Evolutionary conservation across 2,113 vertebrate genomes (phyloP).

Genomic region (Osmerus mordax): DNA sequence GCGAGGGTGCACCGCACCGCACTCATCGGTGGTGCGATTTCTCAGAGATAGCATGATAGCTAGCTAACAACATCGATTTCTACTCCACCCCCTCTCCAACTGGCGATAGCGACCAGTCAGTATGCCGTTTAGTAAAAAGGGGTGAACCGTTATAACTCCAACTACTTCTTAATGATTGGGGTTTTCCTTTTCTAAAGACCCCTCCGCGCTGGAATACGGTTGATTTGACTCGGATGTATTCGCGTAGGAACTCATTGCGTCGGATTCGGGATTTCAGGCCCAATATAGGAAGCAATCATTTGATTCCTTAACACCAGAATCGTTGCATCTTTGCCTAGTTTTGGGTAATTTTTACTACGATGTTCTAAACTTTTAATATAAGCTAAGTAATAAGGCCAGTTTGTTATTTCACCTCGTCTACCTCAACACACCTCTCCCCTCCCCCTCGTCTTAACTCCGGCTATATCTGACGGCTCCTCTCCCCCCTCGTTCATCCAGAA

Average conservation of each 20-base stretch:
- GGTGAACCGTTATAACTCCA: conserved; percentile 28
- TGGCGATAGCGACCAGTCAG: conserved; percentile 24
- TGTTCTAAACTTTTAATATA: conserved; percentile 1
- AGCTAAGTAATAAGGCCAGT: background rate
- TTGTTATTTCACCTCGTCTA: conserved; percentile 41
- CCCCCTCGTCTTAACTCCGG: conserved; percentile 2
- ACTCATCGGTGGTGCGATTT: conserved; percentile 62
- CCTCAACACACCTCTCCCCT: conserved; percentile 54
- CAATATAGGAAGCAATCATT: conserved; percentile 36
- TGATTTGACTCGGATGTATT: conserved; percentile 58
- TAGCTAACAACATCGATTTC: conserved; percentile 68
- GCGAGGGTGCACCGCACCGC: conserved; percentile 60
- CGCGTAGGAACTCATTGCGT: conserved; percentile 16
- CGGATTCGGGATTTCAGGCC: conserved; percentile 47
- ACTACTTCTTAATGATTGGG: conserved; percentile 6
- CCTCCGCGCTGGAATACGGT: conserved; percentile 62
- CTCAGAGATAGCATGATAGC: conserved; percentile 54
- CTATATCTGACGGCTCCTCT: conserved; percentile 19
- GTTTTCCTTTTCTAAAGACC: background rate
- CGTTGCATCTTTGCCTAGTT: conserved; percentile 32
- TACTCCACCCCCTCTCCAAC: conserved; percentile 45
- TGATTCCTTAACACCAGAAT: conserved; percentile 25
- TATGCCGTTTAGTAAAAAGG: conserved; percentile 15
- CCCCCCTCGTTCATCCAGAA: conserved; percentile 13
- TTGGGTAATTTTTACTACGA: conserved; percentile 26